Percentiles rank a stretch among this genome's conserved stretches.
Evolutionary conservation across 1,140 invertebrate genomes (phyloP).

Genomic region (Diabrotica undecimpunctata): DNA sequence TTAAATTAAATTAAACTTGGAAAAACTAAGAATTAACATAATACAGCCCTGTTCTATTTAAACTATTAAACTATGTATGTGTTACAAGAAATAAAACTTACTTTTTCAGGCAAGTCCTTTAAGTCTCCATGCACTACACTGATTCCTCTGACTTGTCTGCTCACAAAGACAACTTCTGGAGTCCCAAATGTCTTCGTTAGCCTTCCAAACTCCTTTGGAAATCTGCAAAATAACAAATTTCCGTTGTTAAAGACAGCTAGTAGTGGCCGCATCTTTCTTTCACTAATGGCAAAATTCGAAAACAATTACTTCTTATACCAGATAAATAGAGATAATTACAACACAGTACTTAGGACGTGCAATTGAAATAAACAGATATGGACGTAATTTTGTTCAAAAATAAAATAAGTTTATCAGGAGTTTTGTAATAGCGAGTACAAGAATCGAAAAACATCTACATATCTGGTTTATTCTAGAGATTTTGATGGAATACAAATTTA

Average conservation of each 20-base stretch:
- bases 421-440: background rate
- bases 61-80: no score
- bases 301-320: background rate
- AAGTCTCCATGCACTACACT: conserved; percentile 44
- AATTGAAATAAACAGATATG: conserved; percentile 2
- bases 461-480: no score
- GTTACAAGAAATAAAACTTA: no score
- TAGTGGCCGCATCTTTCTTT: conserved; percentile 24
- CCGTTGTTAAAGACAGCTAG: conserved; percentile 9
- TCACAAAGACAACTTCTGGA: conserved; percentile 37
- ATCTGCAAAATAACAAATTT: conserved; percentile 39
- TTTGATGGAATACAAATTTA: no score
- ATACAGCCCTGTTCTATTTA: no score
- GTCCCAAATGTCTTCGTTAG: conserved; percentile 34
- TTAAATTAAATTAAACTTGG: no score
- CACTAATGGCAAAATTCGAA: conserved; percentile 8
- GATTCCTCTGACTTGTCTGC: conserved; percentile 44
- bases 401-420: background rate
- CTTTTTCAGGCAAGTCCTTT: conserved; percentile 49
- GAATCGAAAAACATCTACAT: background rate
- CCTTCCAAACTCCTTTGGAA: conserved; percentile 34
- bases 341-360: background rate
- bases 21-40: no score
- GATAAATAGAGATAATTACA: conserved; percentile 9
- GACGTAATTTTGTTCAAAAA: background rate